Conservation (phyloP, 1,140 invertebrate species). For the Drosophila cardini region DNA sequence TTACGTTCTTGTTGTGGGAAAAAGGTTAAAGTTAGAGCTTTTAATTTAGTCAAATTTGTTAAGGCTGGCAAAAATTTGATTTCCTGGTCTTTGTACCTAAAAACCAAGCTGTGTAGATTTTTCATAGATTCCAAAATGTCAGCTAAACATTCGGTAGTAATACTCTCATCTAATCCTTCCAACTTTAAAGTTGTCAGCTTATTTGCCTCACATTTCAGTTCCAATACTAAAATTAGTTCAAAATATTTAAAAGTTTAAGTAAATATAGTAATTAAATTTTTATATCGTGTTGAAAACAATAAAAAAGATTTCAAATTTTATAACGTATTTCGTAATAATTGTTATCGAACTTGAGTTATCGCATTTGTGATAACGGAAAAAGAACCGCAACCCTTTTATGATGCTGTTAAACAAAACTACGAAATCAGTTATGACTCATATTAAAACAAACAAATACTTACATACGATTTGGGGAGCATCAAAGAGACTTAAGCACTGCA, state of each 20-base stretch:
- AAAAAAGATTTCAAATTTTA: not conserved
- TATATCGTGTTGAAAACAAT: not conserved
- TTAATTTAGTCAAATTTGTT: slow-evolving; percentile 1
- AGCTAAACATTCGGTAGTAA: not conserved
- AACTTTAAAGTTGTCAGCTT: slow-evolving; percentile 23
- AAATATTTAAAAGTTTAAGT: not conserved
- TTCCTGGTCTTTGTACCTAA: not conserved
- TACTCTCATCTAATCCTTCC: not conserved
- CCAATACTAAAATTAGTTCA: not conserved
- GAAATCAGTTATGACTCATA: not conserved
- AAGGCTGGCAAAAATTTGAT: not conserved
- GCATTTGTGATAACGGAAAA: not conserved
- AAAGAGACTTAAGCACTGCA: slow-evolving; percentile 19
- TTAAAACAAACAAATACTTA: slow-evolving; percentile 14
- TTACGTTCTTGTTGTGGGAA: slow-evolving; percentile 16
- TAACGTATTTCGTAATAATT: not conserved
- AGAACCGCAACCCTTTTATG: not conserved
- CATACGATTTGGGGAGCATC: slow-evolving; percentile 2
- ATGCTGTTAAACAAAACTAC: not conserved
- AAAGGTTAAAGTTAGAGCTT: slow-evolving; percentile 11
- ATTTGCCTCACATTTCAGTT: not conserved
- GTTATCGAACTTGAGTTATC: not conserved
- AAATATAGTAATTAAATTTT: not conserved
- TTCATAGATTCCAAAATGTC: slow-evolving; percentile 9
- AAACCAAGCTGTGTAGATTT: slow-evolving; percentile 11